Conservation (phyloP, 2,113 vertebrate species). For the Gopherus flavomarginatus region DNA sequence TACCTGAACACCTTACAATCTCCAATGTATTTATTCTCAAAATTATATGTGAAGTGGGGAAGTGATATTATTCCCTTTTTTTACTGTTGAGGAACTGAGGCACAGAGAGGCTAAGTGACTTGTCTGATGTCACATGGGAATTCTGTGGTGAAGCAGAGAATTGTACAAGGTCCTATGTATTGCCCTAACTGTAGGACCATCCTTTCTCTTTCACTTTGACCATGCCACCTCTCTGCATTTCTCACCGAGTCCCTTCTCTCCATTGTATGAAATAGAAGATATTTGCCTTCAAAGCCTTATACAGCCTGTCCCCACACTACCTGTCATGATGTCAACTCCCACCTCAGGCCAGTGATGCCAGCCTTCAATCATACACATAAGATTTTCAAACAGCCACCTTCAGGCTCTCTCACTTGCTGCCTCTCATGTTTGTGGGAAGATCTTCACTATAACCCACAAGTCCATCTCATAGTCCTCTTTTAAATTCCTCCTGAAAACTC, state of each 20-base stretch:
- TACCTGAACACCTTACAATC: neutral
- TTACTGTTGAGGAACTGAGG: neutral
- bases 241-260: neutral
- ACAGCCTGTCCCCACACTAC: neutral
- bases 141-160: neutral
- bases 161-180: neutral
- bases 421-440: neutral
- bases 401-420: neutral
- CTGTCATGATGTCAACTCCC: neutral
- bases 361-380: neutral
- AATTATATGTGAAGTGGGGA: rapidly evolving
- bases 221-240: neutral
- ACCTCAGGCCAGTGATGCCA: neutral
- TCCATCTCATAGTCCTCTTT: neutral
- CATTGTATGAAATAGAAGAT: neutral
- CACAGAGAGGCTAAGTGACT: neutral
- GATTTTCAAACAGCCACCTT: neutral
- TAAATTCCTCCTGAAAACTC: neutral
- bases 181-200: neutral
- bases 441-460: neutral
- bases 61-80: neutral
- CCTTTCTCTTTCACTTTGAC: neutral
- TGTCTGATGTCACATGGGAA: neutral
- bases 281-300: neutral
- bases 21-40: neutral